These are phyloP conservation scores for Oikopleura dioica DNA, from an alignment of 23 tunicate species.

Conservation along the genomic window DNA sequence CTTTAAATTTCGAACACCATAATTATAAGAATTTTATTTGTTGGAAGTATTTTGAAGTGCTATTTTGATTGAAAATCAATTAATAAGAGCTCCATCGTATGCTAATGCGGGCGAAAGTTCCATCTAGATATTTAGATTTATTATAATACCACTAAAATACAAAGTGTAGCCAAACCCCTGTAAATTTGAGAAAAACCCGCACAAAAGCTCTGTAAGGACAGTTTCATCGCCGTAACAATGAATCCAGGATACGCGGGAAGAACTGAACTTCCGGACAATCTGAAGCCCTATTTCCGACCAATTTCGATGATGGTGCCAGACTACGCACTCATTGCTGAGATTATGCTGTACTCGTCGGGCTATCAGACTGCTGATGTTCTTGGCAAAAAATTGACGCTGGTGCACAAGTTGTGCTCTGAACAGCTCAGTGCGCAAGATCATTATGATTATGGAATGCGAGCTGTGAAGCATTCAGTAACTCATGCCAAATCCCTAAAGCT, in stretches of 20 bases:
- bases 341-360: conserved; percentile 82
- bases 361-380: conserved; percentile 56
- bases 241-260: conserved; percentile 95
- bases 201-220: conserved; percentile 34
- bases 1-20: too few species aligned
- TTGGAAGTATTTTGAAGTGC: too few species aligned
- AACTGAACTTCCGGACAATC: conserved; percentile 78
- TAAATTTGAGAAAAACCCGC: conserved; percentile 60
- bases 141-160: too few species aligned
- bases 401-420: conserved; percentile 75
- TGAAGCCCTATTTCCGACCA: conserved; percentile 72
- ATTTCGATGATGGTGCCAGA: conserved; percentile 99
- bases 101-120: too few species aligned
- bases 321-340: conserved; percentile 85
- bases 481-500: conserved; percentile 77
- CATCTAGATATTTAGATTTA: too few species aligned
- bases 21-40: too few species aligned
- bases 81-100: too few species aligned
- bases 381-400: conserved; percentile 66
- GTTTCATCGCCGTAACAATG: conserved; percentile 86
- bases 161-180: conserved; percentile 23
- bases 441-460: conserved; percentile 98
- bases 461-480: conserved; percentile 69
- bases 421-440: conserved; percentile 86
- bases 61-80: too few species aligned